These are phyloP conservation scores for Maconellicoccus hirsutus DNA, from an alignment of 1,140 invertebrate species.

Conservation along the genomic window DNA sequence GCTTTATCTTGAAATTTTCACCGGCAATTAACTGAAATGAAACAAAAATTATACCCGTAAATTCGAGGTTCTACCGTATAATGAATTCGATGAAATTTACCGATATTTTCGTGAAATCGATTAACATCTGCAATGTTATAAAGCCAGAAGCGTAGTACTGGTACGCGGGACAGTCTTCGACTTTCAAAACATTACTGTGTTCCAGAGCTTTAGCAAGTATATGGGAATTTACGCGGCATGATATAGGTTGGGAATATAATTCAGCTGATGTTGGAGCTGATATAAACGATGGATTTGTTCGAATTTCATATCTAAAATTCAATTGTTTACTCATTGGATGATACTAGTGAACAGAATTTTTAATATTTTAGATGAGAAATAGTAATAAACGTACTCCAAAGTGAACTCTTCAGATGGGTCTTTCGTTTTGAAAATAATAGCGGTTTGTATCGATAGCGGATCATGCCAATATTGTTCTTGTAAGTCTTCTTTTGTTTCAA, in stretches of 20 bases:
- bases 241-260: slow-evolving; percentile 48
- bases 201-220: slow-evolving; percentile 38
- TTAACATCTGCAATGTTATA: slow-evolving; percentile 52
- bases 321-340: too few species aligned
- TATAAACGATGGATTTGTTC: slow-evolving; percentile 51
- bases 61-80: too few species aligned
- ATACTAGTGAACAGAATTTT: slow-evolving; percentile 19
- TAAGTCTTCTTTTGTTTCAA: slow-evolving; percentile 51
- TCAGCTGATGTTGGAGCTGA: slow-evolving; percentile 49
- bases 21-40: neutral
- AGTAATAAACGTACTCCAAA: slow-evolving; percentile 37
- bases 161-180: slow-evolving; percentile 54
- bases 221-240: slow-evolving; percentile 50
- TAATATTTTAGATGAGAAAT: slow-evolving; percentile 13
- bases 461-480: slow-evolving; percentile 54
- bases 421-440: slow-evolving; percentile 49
- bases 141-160: slow-evolving; percentile 65
- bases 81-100: slow-evolving; percentile 34
- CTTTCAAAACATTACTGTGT: slow-evolving; percentile 15
- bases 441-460: slow-evolving; percentile 49
- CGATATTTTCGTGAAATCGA: slow-evolving; percentile 58
- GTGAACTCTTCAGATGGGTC: slow-evolving; percentile 42
- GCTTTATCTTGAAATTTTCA: neutral
- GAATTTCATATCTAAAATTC: slow-evolving; percentile 50
- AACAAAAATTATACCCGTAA: neutral